A percentile compares a stretch with the other conserved stretches of the same genome.
phyloP scores from a whole-genome alignment of 1,140 invertebrate genomes.

The Apis laboriosa region DNA sequence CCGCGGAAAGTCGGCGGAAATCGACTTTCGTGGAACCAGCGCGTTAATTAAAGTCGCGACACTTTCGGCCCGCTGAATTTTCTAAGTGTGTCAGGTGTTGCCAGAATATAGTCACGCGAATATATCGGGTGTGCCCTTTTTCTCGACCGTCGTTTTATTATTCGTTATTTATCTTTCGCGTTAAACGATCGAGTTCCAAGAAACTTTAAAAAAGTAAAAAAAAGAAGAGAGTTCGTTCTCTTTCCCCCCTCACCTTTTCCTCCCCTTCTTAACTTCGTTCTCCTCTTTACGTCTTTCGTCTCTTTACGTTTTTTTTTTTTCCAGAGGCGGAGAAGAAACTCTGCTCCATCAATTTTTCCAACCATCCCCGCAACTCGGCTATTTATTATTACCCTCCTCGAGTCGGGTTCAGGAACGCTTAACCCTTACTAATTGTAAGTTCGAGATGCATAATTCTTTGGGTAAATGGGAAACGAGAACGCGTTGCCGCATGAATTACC shows the following conservation, averaged over 20 bases:
- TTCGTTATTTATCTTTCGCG: background rate
- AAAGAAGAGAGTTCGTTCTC: background rate
- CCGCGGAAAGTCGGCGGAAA: background rate
- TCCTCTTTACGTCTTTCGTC: background rate
- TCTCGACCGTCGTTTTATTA: too few relatives aligned
- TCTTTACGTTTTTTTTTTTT: background rate
- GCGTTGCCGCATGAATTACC: slow-evolving; percentile 6
- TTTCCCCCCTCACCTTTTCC: background rate
- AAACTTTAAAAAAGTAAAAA: background rate
- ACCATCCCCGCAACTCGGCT: background rate
- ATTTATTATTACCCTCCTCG: background rate
- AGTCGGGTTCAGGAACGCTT: background rate
- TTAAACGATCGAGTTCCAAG: background rate
- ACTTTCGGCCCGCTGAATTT: background rate
- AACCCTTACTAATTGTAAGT: slow-evolving; percentile 24
- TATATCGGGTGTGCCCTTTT: background rate
- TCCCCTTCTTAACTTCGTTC: background rate
- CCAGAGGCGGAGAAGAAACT: background rate
- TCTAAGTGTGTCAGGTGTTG: slow-evolving; percentile 33
- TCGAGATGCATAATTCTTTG: slow-evolving; percentile 24
- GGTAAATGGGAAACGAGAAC: slow-evolving; percentile 15
- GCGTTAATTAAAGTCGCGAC: slow-evolving; percentile 28
- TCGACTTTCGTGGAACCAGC: background rate
- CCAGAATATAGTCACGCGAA: background rate
- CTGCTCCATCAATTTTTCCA: slow-evolving; percentile 6